A percentile compares a stretch with the other conserved stretches of the same genome.
These are phyloP conservation scores for Sebastiscus tertius DNA, from an alignment of 2,797 vertebrate genomes.

Conservation along the genomic window DNA sequence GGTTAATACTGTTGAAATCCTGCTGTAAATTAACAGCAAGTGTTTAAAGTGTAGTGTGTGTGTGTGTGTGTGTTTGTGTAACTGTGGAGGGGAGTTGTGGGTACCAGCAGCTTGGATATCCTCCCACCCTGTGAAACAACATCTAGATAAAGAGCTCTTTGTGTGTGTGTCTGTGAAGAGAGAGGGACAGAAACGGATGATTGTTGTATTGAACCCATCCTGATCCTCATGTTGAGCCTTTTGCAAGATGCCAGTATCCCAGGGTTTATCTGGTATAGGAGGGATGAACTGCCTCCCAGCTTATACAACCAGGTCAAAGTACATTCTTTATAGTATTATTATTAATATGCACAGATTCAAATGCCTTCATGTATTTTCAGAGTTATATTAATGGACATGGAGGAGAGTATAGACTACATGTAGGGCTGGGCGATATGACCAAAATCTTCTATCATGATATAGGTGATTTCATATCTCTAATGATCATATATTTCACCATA, in stretches of 20 bases:
- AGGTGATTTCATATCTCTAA: no score
- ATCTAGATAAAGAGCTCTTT: slow-evolving; percentile 81
- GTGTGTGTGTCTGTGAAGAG: slow-evolving; percentile 63
- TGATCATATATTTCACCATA: no score
- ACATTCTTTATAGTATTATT: neutral
- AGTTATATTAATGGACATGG: neutral
- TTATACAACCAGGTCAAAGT: neutral
- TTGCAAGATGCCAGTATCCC: slow-evolving; percentile 67
- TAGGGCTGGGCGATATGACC: no score
- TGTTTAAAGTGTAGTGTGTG: no score
- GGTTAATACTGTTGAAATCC: no score
- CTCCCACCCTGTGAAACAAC: slow-evolving; percentile 74
- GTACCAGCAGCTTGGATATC: slow-evolving; percentile 68
- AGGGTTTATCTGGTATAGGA: slow-evolving; percentile 4
- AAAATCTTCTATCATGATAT: no score
- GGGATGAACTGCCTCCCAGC: neutral
- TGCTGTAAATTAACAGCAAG: no score
- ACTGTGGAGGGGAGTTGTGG: no score
- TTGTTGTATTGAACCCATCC: slow-evolving; percentile 75
- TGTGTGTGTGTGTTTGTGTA: neutral
- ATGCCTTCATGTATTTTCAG: neutral
- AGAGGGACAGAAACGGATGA: slow-evolving; percentile 64
- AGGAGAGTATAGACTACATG: neutral
- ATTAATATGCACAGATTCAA: neutral
- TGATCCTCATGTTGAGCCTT: slow-evolving; percentile 73